Evolutionary conservation across 2,113 vertebrate species (phyloP).

Genomic region (Dromaius novaehollandiae): DNA sequence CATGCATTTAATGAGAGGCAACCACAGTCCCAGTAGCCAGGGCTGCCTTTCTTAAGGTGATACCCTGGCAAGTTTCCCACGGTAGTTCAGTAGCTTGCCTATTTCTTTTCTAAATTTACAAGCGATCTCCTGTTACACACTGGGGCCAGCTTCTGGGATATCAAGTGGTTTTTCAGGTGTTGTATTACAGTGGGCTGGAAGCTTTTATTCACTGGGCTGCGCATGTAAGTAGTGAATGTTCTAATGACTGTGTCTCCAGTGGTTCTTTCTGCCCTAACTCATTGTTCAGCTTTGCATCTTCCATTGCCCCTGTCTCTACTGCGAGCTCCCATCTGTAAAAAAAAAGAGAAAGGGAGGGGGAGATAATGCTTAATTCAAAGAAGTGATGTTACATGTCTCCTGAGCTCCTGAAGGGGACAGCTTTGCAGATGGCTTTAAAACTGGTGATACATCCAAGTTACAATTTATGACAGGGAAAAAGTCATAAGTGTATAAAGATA

Average conservation of each 20-base stretch:
- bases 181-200: conserved; percentile 50
- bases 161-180: conserved; percentile 66
- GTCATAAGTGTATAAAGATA: background rate
- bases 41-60: conserved; percentile 59
- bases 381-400: background rate
- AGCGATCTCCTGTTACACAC: conserved; percentile 66
- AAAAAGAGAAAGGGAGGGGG: background rate
- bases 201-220: conserved; percentile 50
- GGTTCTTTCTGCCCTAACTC: background rate
- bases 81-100: conserved; percentile 64
- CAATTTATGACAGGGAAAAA: background rate
- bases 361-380: background rate
- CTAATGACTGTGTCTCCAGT: background rate
- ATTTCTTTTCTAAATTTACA: conserved; percentile 69
- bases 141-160: conserved; percentile 57
- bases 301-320: background rate
- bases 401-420: background rate
- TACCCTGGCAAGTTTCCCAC: conserved; percentile 62
- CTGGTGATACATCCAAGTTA: background rate
- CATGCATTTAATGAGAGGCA: conserved; percentile 53
- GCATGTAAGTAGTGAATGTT: background rate
- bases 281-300: background rate
- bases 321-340: background rate
- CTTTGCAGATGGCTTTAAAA: conserved; percentile 4
- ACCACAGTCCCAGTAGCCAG: conserved; percentile 51